Base-by-base conservation (phyloP, 2,888 invertebrate genomes). In the Polydrusus tereticollis region DNA sequence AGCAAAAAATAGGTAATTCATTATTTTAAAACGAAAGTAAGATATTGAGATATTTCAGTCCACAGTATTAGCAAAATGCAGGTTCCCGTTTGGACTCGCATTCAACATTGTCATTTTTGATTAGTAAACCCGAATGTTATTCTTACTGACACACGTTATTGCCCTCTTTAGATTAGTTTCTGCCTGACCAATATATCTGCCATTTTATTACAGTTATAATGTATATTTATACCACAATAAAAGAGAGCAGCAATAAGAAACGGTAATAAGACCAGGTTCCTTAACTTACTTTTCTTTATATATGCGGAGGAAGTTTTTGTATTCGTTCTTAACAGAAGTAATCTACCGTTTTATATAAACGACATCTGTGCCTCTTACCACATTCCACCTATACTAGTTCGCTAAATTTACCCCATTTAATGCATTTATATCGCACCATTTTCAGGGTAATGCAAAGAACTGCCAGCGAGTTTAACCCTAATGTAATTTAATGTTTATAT, bases 401-500 rank as follows among this genome's bases (percentile, higher is more conserved):
- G 52, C 14, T 29, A 55, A 29, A 55, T 55, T 55, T 18, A 29
- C 52, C 52, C 18, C 18, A 29, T 55, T 55, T 55, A 55, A 55
- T 55, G 52, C 52, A 55, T 55, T 55, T 55, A 55, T 55, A 55
- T 55, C 16, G 18, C 52, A 29, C 52, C 18, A 55, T 55, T 55
- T 55, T 29, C 52, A 26, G 14, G 29, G 18, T 29, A 55, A 29
- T 55, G 52, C 29, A 55, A 55, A 55, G 52, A 55, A 55, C 29
- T 55, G 29, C 52, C 7, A 29, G 52, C 29, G 18, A 29, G 52
- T 10, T 29, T 29, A 29, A 26, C 16, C 23, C 29, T 10, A 55
- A 29, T 29, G 26, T 29, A 29, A 55, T 55, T 55, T 55, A 55
- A 29, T 29, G 33, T 55, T 16, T 29, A n/a, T 4, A 4, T 21